These are phyloP conservation scores for Upupa epops DNA, from an alignment of 2,113 vertebrate species.

Conservation along the genomic window DNA sequence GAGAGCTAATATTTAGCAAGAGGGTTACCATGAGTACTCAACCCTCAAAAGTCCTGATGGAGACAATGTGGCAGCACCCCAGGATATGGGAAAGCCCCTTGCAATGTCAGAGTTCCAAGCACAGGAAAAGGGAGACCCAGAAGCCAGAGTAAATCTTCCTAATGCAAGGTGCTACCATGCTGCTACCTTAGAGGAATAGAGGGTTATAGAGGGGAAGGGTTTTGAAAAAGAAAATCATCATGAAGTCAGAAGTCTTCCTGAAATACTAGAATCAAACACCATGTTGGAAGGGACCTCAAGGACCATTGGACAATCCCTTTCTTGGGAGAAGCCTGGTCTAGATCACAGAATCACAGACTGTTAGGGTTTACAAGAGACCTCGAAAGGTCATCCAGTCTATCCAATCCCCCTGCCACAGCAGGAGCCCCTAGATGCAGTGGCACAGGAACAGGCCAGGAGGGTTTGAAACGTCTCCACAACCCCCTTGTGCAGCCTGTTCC, in stretches of 20 bases:
- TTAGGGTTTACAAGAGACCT: no score
- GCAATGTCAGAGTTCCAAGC: fast-evolving
- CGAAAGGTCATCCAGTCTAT: no score
- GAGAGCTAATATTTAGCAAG: fast-evolving
- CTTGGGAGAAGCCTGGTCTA: neutral
- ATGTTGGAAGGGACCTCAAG: neutral
- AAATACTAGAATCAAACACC: neutral
- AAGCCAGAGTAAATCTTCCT: fast-evolving
- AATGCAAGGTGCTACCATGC: fast-evolving
- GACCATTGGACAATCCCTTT: neutral
- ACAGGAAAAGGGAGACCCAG: neutral
- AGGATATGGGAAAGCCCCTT: neutral
- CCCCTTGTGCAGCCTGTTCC: no score
- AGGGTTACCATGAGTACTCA: fast-evolving
- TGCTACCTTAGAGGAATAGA: neutral
- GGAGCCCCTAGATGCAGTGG: no score
- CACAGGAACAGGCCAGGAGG: no score
- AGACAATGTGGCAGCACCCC: fast-evolving
- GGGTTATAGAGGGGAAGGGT: neutral
- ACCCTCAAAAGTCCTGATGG: fast-evolving
- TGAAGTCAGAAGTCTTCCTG: neutral
- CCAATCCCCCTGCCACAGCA: no score
- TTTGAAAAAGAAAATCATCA: neutral
- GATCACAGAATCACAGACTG: no score
- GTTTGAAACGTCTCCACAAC: no score